Evolutionary conservation across 1,140 invertebrate genomes (phyloP).

Genomic region (Formica selysi): DNA sequence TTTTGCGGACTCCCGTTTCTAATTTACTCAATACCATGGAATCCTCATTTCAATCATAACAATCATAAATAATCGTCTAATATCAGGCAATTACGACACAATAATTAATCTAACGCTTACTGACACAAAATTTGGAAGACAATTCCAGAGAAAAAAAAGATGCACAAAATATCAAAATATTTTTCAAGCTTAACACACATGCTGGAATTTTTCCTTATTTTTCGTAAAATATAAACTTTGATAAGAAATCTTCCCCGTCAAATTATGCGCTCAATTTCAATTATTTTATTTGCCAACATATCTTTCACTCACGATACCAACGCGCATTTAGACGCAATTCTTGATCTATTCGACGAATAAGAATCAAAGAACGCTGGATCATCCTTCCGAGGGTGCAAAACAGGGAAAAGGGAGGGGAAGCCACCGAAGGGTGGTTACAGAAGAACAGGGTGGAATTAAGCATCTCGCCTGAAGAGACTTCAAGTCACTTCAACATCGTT

Average conservation of each 20-base stretch:
- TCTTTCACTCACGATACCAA: too few relatives aligned
- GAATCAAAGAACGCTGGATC: slow-evolving; percentile 75
- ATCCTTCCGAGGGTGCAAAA: slow-evolving; percentile 29
- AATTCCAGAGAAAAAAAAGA: not conserved
- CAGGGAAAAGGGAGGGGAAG: not conserved
- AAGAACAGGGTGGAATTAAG: slow-evolving; percentile 84
- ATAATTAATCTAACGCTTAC: not conserved
- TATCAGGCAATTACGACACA: not conserved
- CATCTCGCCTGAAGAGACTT: slow-evolving; percentile 86
- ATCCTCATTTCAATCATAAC: slow-evolving; percentile 2
- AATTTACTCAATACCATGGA: slow-evolving; percentile 32
- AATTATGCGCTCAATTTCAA: not conserved
- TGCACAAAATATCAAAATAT: not conserved
- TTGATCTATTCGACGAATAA: slow-evolving; percentile 74
- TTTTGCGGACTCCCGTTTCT: not conserved
- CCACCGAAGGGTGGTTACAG: slow-evolving; percentile 62
- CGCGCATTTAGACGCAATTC: slow-evolving; percentile 69
- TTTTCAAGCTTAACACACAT: not conserved
- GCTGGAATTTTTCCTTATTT: not conserved
- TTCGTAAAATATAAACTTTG: not conserved
- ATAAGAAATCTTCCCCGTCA: not conserved
- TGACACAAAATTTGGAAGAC: not conserved
- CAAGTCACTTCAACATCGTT: slow-evolving; percentile 85
- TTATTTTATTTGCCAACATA: not conserved
- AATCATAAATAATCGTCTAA: not conserved